A percentile compares a stretch with the other conserved stretches of the same genome.
Conservation (phyloP, 2,888 invertebrate genomes). For the Agonopterix subpropinquella region DNA sequence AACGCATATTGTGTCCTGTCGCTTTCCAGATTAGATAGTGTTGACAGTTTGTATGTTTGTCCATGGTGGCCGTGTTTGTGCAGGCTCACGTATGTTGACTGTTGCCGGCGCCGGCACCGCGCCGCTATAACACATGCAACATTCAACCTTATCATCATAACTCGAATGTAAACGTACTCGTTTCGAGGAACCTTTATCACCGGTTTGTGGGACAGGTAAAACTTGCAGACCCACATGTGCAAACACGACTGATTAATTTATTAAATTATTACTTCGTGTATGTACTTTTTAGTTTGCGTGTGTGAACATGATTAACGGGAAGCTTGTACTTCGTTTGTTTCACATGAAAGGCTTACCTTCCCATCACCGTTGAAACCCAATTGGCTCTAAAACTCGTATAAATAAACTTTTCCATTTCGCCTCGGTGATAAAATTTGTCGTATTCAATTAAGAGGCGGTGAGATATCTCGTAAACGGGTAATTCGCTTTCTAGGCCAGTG, state of each 20-base stretch:
- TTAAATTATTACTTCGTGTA: slow-evolving; percentile 3
- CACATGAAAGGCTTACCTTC: neutral
- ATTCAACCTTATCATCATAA: slow-evolving; percentile 3
- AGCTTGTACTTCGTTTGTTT: neutral
- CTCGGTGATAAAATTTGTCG: slow-evolving; percentile 28
- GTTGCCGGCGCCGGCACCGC: slow-evolving; percentile 26
- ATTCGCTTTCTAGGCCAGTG: slow-evolving; percentile 44
- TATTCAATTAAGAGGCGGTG: slow-evolving; percentile 24
- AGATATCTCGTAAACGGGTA: slow-evolving; percentile 24
- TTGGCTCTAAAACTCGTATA: slow-evolving; percentile 17
- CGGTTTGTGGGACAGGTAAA: slow-evolving; percentile 29
- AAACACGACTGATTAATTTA: slow-evolving; percentile 13
- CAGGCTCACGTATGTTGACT: slow-evolving; percentile 46
- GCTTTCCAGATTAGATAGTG: slow-evolving; percentile 61
- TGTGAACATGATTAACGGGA: slow-evolving; percentile 11
- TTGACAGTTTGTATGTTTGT: slow-evolving; percentile 53
- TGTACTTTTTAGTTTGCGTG: neutral
- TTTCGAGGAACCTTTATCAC: slow-evolving; percentile 18
- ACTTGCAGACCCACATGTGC: slow-evolving; percentile 20
- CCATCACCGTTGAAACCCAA: neutral
- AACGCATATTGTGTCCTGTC: slow-evolving; percentile 24
- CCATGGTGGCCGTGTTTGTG: slow-evolving; percentile 52
- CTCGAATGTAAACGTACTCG: slow-evolving; percentile 8
- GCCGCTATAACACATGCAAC: slow-evolving; percentile 11
- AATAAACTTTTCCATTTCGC: slow-evolving; percentile 30